Percentiles rank a stretch among this genome's conserved stretches.
phyloP scores from a whole-genome alignment of 2,113 vertebrate genomes.

The Malurus cyaneus region DNA sequence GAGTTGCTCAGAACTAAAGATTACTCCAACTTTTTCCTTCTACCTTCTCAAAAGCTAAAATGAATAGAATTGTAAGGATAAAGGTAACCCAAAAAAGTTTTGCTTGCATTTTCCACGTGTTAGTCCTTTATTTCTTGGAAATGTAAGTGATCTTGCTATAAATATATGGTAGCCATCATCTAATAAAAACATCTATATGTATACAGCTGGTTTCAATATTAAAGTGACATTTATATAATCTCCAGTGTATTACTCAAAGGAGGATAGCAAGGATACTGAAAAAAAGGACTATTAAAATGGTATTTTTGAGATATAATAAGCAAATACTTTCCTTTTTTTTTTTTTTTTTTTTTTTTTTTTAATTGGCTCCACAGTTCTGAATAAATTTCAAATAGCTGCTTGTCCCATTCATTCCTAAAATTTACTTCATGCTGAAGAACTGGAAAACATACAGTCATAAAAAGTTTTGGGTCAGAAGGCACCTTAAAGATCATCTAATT shows the following conservation, averaged over 20 bases:
- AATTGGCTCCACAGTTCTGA: neutral
- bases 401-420: neutral
- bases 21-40: neutral
- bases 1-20: neutral
- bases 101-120: neutral
- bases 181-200: constrained; percentile 49
- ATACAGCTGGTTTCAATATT: constrained; percentile 56
- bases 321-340: neutral
- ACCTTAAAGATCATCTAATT: neutral
- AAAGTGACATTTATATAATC: constrained; percentile 33
- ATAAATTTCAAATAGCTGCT: neutral
- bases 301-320: constrained; percentile 25
- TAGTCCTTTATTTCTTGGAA: constrained; percentile 1
- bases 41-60: neutral
- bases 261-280: constrained; percentile 31
- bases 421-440: neutral
- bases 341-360: neutral
- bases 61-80: neutral
- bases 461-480: neutral
- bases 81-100: neutral
- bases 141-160: neutral
- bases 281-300: constrained; percentile 32
- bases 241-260: constrained; percentile 25
- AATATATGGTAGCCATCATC: neutral
- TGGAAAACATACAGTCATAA: neutral